Evolutionary conservation across 2,888 invertebrate species (phyloP).

Genomic region (Drosophila cracens): DNA sequence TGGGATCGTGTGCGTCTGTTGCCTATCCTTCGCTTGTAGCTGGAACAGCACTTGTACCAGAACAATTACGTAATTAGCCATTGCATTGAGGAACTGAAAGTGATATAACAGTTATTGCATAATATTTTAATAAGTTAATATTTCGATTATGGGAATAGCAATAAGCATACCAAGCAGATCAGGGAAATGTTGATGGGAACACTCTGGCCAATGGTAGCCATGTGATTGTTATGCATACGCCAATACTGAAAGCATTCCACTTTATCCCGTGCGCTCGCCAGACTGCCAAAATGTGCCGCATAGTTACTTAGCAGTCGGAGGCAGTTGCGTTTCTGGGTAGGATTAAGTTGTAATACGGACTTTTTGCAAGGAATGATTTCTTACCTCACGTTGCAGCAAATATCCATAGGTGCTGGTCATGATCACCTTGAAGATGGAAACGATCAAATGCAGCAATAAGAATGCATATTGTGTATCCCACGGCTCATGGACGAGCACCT

Average conservation of each 20-base stretch:
- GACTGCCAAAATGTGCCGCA: slow-evolving; percentile 42
- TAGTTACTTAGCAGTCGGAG: slow-evolving; percentile 58
- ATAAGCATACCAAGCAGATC: slow-evolving; percentile 69
- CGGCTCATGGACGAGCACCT: slow-evolving; percentile 53
- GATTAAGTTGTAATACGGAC: neutral
- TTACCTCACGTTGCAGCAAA: slow-evolving; percentile 74
- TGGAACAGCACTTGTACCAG: slow-evolving; percentile 82
- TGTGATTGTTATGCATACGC: slow-evolving; percentile 68
- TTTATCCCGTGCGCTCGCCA: slow-evolving; percentile 14
- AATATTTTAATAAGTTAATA: neutral
- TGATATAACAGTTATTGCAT: neutral
- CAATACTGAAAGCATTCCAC: slow-evolving; percentile 66
- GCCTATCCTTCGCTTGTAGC: slow-evolving; percentile 54
- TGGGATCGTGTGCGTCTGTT: slow-evolving; percentile 12
- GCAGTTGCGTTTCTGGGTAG: slow-evolving; percentile 68
- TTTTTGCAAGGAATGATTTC: neutral
- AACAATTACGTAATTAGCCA: slow-evolving; percentile 80
- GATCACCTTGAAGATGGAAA: slow-evolving; percentile 75
- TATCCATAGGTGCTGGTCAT: slow-evolving; percentile 73
- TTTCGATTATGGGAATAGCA: neutral
- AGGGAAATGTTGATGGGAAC: slow-evolving; percentile 65
- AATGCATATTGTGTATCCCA: slow-evolving; percentile 61
- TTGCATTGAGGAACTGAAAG: slow-evolving; percentile 73
- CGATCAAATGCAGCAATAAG: slow-evolving; percentile 65
- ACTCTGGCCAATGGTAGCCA: slow-evolving; percentile 67